These are phyloP conservation scores for Semibalanus balanoides DNA, from an alignment of 1,140 invertebrate genomes.

Conservation along the genomic window DNA sequence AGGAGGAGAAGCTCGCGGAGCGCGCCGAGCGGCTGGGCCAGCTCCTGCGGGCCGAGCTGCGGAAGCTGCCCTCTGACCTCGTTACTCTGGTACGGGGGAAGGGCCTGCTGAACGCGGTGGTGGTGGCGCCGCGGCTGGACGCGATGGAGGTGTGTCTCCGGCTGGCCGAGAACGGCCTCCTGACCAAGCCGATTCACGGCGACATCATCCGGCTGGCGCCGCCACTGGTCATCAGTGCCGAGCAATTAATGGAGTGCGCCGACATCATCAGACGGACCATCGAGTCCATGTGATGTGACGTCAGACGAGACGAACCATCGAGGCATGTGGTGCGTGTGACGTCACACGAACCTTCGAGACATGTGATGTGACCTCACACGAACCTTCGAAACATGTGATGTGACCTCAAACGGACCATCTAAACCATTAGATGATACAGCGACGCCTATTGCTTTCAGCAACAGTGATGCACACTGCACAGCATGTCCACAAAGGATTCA, in stretches of 20 bases:
- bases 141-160: conserved; percentile 50
- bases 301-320: too few relatives aligned
- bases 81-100: conserved; percentile 70
- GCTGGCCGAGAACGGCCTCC: conserved; percentile 71
- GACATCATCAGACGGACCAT: conserved; percentile 63
- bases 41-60: conserved; percentile 56
- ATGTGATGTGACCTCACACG: too few relatives aligned
- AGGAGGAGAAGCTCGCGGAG: conserved; percentile 77
- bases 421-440: too few relatives aligned
- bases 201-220: conserved; percentile 91
- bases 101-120: conserved; percentile 87
- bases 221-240: conserved; percentile 72
- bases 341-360: too few relatives aligned
- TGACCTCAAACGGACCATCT: too few relatives aligned
- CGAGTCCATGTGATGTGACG: conserved; percentile 22
- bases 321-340: too few relatives aligned
- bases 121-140: conserved; percentile 51
- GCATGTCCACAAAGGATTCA: too few relatives aligned
- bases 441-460: too few relatives aligned
- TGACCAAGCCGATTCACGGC: conserved; percentile 92
- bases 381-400: too few relatives aligned
- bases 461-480: too few relatives aligned
- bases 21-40: conserved; percentile 69
- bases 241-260: conserved; percentile 59
- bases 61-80: conserved; percentile 50